phyloP scores from a whole-genome alignment of 2,113 vertebrate species.

The Plecturocebus donacophilus region DNA sequence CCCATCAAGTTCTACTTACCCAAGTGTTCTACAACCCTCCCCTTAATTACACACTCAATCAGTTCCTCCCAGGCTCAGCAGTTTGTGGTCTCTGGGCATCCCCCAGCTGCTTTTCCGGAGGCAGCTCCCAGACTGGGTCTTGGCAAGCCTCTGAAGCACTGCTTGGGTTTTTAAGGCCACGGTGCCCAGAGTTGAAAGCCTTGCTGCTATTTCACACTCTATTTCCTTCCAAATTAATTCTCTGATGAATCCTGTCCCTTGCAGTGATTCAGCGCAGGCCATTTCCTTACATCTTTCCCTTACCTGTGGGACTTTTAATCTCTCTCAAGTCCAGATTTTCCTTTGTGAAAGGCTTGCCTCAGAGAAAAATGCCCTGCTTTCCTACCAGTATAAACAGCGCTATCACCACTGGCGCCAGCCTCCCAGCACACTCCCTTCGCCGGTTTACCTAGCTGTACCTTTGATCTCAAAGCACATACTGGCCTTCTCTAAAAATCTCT shows the following conservation, averaged over 20 bases:
- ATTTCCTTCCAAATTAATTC: conserved; percentile 75
- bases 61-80: conserved; percentile 68
- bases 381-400: neutral
- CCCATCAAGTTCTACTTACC: conserved; percentile 71
- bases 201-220: conserved; percentile 71
- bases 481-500: neutral
- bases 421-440: neutral
- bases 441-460: neutral
- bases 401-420: neutral
- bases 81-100: conserved; percentile 66
- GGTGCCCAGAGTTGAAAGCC: conserved; percentile 53
- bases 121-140: conserved; percentile 2
- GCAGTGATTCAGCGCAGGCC: conserved; percentile 35
- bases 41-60: conserved; percentile 78
- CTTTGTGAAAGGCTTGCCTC: conserved; percentile 11
- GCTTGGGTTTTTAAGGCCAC: conserved; percentile 40
- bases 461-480: neutral
- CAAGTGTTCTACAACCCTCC: conserved; percentile 61
- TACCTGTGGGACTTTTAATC: conserved; percentile 53
- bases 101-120: neutral
- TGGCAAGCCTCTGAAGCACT: conserved; percentile 23
- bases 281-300: conserved; percentile 54
- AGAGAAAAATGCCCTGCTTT: neutral
- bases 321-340: conserved; percentile 33
- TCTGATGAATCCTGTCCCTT: conserved; percentile 70